Base-by-base conservation (phyloP, 2,113 vertebrate genomes). In the Sterna hirundo region DNA sequence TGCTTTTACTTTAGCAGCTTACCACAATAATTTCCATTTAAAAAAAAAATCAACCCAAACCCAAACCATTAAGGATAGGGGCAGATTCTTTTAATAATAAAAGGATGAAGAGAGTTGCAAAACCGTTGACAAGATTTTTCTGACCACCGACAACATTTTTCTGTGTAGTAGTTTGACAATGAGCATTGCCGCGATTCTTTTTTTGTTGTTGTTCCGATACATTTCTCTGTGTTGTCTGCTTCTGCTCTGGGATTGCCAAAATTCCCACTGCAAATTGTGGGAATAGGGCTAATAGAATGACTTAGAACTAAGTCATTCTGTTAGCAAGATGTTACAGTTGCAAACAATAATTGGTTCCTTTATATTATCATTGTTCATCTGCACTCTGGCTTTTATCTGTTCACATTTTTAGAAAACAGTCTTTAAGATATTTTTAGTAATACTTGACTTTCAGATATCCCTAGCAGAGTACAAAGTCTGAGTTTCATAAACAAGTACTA, bases 151-250 rank as follows among this genome's bases (percentile, higher is more conserved):
- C 40, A 71, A 8, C 46, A 13, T 71, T 93, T 52, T 83, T 80
- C 61, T 82, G 42, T 78, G 52, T 32, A 49, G 26, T 34, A 70
- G 47, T 83, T 88, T 86, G 57, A 82, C 34, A 40, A 65, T 40
- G 21, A 77, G 9, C 0, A 0, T 58, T 65, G 46, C 49, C 6
- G 3, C 5, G 1, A 5, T 51, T 44, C 1, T 55, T 69, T 44
- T 44, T n/a, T 62, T 62, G 8, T 19, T 57, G 18, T 32, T 3
- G 27, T 6, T 5, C 6, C 1, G 36, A 54, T 87, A 14, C 4
- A 6, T 70, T 90, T 90, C 32, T 86, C 29, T 74, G 68, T 66
- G 20, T 74, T 51, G 46, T 62, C 46, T 81, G 32, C 32, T 78
- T 91, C 69, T 82, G 47, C 71, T 25, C 29, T 10, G 29, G 32